Evolutionary conservation across 2,888 invertebrate species (phyloP).

Genomic region (Caenorhabditis becei): DNA sequence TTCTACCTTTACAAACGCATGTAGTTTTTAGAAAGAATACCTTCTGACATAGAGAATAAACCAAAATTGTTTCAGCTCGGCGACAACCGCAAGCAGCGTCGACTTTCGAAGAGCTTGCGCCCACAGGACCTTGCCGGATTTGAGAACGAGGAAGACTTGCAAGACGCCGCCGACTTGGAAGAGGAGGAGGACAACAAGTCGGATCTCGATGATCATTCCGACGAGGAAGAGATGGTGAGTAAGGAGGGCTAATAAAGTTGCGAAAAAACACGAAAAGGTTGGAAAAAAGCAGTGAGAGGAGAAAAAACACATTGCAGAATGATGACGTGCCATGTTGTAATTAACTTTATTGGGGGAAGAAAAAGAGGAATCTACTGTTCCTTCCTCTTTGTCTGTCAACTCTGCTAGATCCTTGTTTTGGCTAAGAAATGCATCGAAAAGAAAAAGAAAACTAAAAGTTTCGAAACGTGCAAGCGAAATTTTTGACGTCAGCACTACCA

Average conservation of each 20-base stretch:
- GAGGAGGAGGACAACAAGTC: constrained; percentile 67
- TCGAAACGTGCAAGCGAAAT: constrained; percentile 20
- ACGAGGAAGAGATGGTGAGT: constrained; percentile 82
- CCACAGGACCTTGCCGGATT: constrained; percentile 78
- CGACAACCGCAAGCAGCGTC: constrained; percentile 70
- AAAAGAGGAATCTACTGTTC: constrained; percentile 9
- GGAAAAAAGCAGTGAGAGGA: background rate
- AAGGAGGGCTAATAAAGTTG: background rate
- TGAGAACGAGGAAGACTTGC: constrained; percentile 77
- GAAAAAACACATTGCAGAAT: constrained; percentile 19
- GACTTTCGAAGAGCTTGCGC: constrained; percentile 77
- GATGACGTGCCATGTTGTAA: constrained; percentile 52
- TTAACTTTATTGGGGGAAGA: constrained; percentile 35
- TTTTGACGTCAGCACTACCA: constrained; percentile 48
- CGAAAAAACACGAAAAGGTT: constrained; percentile 13
- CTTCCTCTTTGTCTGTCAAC: background rate
- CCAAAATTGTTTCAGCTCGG: constrained; percentile 51
- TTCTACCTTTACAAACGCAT: constrained; percentile 20
- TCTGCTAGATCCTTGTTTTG: background rate
- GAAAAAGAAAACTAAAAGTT: background rate
- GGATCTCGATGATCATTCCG: constrained; percentile 84
- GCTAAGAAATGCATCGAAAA: background rate
- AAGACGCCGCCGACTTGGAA: constrained; percentile 64
- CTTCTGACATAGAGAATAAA: background rate
- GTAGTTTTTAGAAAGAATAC: constrained; percentile 18